phyloP scores from a whole-genome alignment of 2,113 vertebrate genomes.

The Blennius ocellaris region DNA sequence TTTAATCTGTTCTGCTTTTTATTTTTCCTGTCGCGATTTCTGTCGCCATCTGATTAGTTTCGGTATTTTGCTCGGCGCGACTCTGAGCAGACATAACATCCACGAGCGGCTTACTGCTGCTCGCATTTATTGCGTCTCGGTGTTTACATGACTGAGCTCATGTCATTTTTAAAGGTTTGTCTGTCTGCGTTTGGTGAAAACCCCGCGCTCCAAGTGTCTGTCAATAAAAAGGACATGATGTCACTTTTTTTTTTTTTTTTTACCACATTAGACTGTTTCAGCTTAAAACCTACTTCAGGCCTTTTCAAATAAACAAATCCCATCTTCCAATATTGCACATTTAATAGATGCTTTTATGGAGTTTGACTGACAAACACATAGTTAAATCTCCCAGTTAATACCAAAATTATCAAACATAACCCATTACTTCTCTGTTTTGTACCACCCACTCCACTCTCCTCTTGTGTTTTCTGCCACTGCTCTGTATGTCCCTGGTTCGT shows the following conservation, averaged over 20 bases:
- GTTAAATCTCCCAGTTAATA: constrained; percentile 32
- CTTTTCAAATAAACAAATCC: constrained; percentile 49
- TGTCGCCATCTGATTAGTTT: background rate
- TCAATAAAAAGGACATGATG: constrained; percentile 51
- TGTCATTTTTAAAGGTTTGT: constrained; percentile 41
- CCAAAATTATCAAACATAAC: constrained; percentile 22
- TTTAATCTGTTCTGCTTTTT: background rate
- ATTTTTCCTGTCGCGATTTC: constrained; percentile 10
- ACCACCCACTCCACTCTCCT: background rate
- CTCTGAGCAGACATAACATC: constrained; percentile 10
- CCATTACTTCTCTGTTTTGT: constrained; percentile 25
- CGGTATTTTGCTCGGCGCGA: background rate
- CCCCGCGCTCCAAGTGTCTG: constrained; percentile 33
- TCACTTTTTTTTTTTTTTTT: too few relatives aligned
- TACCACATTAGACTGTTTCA: constrained; percentile 49
- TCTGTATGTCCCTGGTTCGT: too few relatives aligned
- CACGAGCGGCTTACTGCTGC: constrained; percentile 2
- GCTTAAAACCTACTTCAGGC: constrained; percentile 39
- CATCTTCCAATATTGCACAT: constrained; percentile 33
- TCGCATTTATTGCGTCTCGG: constrained; percentile 34
- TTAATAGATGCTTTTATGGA: constrained; percentile 39
- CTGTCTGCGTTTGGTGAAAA: constrained; percentile 50
- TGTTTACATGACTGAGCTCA: constrained; percentile 8
- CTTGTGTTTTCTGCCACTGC: too few relatives aligned
- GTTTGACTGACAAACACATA: constrained; percentile 24